A percentile compares a stretch with the other conserved stretches of the same genome.
Evolutionary conservation across 2,888 invertebrate species (phyloP).

Genomic region (Orchesella flavescens): DNA sequence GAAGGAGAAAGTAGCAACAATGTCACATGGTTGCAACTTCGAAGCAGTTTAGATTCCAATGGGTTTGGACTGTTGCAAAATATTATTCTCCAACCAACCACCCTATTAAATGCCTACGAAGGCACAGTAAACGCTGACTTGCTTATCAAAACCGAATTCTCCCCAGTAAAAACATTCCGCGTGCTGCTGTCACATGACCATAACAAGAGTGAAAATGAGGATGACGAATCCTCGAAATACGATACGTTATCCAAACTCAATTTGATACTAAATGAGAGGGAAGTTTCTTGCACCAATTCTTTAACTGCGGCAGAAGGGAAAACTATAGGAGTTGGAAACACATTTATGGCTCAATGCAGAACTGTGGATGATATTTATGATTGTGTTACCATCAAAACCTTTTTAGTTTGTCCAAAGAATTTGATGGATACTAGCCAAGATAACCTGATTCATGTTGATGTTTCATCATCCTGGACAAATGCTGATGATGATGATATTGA

Average conservation of each 20-base stretch:
- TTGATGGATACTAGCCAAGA: neutral
- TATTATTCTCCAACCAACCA: constrained; percentile 9
- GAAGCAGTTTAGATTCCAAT: constrained; percentile 4
- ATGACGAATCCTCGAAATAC: constrained; percentile 5
- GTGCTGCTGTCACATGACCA: constrained; percentile 24
- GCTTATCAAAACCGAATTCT: constrained; percentile 22
- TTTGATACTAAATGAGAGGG: constrained; percentile 13
- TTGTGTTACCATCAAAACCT: constrained; percentile 1
- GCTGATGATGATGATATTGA: constrained; percentile 27
- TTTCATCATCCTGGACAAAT: constrained; percentile 29
- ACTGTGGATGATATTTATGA: neutral
- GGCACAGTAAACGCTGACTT: constrained; percentile 14
- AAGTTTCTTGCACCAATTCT: constrained; percentile 20
- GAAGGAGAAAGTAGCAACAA: constrained; percentile 18
- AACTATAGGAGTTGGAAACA: constrained; percentile 12
- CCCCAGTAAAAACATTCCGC: constrained; percentile 33
- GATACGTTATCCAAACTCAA: constrained; percentile 19
- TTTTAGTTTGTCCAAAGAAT: neutral
- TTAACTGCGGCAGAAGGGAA: neutral
- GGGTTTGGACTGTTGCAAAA: constrained; percentile 28
- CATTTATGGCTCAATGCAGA: neutral
- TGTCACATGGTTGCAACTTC: constrained; percentile 42
- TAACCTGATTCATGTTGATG: constrained; percentile 29
- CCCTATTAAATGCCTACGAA: neutral
- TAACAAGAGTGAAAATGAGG: constrained; percentile 28